Evolutionary conservation across 2,113 vertebrate genomes (phyloP).

Genomic region (Albula glossodonta): DNA sequence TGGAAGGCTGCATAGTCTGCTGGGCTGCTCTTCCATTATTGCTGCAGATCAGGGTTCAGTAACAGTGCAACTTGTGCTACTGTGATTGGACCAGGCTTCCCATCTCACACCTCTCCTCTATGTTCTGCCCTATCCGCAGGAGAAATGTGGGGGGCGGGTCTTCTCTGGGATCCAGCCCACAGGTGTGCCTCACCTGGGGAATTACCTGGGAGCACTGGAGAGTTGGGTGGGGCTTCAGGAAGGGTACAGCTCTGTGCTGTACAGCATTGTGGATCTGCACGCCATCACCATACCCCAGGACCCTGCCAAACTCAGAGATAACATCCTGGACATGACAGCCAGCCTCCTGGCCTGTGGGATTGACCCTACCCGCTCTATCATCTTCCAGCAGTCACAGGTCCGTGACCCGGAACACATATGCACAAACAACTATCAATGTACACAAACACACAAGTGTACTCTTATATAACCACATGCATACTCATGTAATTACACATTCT

Average conservation of each 20-base stretch:
- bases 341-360: slow-evolving; percentile 89
- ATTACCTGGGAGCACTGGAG: slow-evolving; percentile 91
- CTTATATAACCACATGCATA: neutral
- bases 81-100: no score
- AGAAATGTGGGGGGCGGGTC: neutral
- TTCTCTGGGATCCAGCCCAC: slow-evolving; percentile 79
- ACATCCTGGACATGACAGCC: slow-evolving; percentile 86
- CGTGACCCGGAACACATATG: neutral
- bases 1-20: no score
- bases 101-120: neutral
- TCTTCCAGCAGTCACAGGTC: slow-evolving; percentile 95
- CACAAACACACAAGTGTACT: no score
- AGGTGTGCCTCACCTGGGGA: slow-evolving; percentile 89
- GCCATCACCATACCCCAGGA: slow-evolving; percentile 88
- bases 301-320: slow-evolving; percentile 70
- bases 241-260: slow-evolving; percentile 74
- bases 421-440: no score
- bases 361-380: slow-evolving; percentile 78
- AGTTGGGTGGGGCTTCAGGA: slow-evolving; percentile 88
- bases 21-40: no score
- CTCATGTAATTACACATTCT: neutral
- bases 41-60: no score
- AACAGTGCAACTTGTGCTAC: no score
- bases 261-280: slow-evolving; percentile 93
- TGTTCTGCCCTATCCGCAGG: neutral